Conservation (phyloP, 1,140 invertebrate genomes). For the Neuroterus valhalla region DNA sequence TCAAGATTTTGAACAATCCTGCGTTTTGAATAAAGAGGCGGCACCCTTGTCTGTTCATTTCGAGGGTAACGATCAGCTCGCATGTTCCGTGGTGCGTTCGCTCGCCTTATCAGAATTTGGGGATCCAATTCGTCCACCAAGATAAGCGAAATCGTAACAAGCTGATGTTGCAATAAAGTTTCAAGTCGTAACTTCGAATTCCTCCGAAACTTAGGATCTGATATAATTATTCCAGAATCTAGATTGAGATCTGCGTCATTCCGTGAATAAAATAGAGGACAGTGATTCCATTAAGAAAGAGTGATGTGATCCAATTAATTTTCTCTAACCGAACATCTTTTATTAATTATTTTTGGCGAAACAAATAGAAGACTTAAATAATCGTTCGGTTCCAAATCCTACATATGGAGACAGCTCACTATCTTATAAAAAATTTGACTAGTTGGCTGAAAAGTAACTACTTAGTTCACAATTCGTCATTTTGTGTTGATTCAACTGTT, state of each 20-base stretch:
- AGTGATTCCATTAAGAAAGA: constrained; percentile 13
- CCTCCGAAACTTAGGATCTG: constrained; percentile 1
- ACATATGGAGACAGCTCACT: too few relatives aligned
- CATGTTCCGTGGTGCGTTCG: constrained; percentile 41
- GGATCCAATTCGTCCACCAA: constrained; percentile 32
- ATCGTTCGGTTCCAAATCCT: too few relatives aligned
- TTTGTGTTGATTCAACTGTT: too few relatives aligned
- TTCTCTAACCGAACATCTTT: too few relatives aligned
- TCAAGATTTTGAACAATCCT: too few relatives aligned
- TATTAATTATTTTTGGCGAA: too few relatives aligned
- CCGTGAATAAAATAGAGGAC: background rate
- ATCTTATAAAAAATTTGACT: too few relatives aligned
- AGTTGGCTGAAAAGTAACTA: too few relatives aligned
- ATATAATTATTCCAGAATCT: constrained; percentile 6
- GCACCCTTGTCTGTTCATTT: constrained; percentile 34
- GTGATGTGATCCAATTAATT: constrained; percentile 16
- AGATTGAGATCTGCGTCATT: background rate
- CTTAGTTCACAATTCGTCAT: too few relatives aligned
- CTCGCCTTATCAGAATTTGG: constrained; percentile 34
- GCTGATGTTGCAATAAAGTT: constrained; percentile 11
- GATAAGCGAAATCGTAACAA: constrained; percentile 32
- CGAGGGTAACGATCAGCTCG: constrained; percentile 54
- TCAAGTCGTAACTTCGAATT: constrained; percentile 16
- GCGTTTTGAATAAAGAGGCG: background rate
- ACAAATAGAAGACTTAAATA: too few relatives aligned